These are phyloP conservation scores for Oreochromis spilurus DNA, from an alignment of 2,113 vertebrate species.

Conservation along the genomic window DNA sequence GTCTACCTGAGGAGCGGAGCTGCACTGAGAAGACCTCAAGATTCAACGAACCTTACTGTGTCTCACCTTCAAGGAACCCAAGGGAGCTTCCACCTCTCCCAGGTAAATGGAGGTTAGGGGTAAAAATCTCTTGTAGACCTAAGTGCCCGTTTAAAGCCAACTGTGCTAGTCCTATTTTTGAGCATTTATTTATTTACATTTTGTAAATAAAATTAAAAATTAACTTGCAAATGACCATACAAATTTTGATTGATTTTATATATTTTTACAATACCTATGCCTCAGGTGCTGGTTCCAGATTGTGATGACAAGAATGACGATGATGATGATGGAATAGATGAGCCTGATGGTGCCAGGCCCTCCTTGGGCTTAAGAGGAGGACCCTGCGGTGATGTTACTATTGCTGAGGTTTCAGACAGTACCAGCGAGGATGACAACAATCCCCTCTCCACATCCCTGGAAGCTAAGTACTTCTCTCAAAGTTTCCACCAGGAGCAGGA, in stretches of 20 bases:
- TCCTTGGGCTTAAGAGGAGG: conserved; percentile 45
- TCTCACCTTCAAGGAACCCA: conserved; percentile 50
- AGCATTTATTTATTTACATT: neutral
- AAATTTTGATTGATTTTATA: neutral
- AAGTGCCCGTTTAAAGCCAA: neutral
- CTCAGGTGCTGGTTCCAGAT: conserved; percentile 30
- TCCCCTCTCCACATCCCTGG: conserved; percentile 58
- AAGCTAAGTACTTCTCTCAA: conserved; percentile 77
- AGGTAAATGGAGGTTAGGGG: neutral
- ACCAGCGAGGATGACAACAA: conserved; percentile 34
- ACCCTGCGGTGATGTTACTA: conserved; percentile 37
- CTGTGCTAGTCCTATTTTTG: neutral
- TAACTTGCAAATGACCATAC: neutral
- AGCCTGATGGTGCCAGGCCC: conserved; percentile 19
- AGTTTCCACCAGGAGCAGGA: conserved; percentile 57
- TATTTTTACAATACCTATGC: neutral
- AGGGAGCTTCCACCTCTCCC: conserved; percentile 55
- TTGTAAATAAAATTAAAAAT: neutral
- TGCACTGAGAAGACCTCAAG: conserved; percentile 34
- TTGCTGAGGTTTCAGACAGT: conserved; percentile 23
- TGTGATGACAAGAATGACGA: neutral
- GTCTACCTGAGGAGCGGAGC: conserved; percentile 56
- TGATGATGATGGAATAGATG: conserved; percentile 34
- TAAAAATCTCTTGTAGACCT: neutral
- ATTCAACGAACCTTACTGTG: neutral